Evolutionary conservation across 2,113 vertebrate species (phyloP).

Genomic region (Pterocles orientalis): DNA sequence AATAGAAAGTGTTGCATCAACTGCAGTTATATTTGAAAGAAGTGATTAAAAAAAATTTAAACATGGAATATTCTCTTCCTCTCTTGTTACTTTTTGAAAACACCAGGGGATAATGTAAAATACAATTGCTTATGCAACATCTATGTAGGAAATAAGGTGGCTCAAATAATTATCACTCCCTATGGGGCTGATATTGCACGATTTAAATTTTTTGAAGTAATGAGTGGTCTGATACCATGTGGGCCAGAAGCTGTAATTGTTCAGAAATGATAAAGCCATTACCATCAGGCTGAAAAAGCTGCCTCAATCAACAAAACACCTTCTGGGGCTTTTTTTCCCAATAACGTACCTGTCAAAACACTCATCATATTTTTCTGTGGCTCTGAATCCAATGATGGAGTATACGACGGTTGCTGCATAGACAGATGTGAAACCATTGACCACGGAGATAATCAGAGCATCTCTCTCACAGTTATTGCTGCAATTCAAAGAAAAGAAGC

Average conservation of each 20-base stretch:
- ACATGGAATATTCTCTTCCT: not conserved
- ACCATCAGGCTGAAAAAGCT: not conserved
- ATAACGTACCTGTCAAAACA: constrained; percentile 80
- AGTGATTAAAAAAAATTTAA: not conserved
- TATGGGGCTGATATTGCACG: not conserved
- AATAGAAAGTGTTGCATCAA: not conserved
- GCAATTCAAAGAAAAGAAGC: not conserved
- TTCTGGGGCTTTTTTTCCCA: not conserved
- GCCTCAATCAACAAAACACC: not conserved
- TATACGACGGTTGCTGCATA: constrained; percentile 94
- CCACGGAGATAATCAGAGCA: constrained; percentile 87
- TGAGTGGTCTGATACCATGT: not conserved
- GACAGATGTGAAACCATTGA: constrained; percentile 93
- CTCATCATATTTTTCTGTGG: constrained; percentile 85
- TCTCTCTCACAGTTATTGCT: constrained; percentile 97
- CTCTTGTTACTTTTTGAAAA: not conserved
- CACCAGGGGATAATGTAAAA: not conserved
- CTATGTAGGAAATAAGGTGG: not conserved
- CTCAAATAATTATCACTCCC: not conserved
- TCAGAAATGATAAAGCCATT: not conserved
- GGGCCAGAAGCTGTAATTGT: not conserved
- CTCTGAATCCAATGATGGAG: constrained; percentile 96
- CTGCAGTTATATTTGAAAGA: not conserved
- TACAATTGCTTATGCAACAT: not conserved
- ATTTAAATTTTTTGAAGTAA: not conserved